Conservation (phyloP, 1,140 invertebrate genomes). For the Drosophila sproati region DNA sequence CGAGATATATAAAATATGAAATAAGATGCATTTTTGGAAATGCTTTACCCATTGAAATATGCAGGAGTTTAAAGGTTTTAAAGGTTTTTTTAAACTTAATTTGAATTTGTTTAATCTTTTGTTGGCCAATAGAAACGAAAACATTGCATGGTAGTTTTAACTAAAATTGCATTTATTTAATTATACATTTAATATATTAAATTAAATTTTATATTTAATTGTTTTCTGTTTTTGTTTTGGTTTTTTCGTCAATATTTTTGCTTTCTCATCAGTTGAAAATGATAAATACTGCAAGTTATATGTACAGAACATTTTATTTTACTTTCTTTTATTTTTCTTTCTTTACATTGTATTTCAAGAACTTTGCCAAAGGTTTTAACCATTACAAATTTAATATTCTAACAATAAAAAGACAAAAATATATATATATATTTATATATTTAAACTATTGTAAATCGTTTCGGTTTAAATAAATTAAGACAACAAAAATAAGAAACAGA, state of each 20-base stretch:
- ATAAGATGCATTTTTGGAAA: no score
- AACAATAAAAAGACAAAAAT: conserved; percentile 24
- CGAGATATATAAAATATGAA: no score
- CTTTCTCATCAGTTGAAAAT: conserved; percentile 55
- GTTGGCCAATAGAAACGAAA: conserved; percentile 2
- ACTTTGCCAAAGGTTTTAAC: conserved; percentile 38
- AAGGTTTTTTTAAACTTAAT: no score
- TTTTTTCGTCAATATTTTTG: conserved; percentile 28
- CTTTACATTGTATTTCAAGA: conserved; percentile 38
- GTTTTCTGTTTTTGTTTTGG: conserved; percentile 32
- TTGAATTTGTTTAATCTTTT: no score
- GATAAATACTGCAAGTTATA: conserved; percentile 80
- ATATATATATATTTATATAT: not conserved
- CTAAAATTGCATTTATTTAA: conserved; percentile 83
- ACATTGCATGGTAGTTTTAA: conserved; percentile 60
- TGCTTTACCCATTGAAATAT: no score
- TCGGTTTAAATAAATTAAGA: conserved; percentile 51
- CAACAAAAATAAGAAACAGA: conserved; percentile 32
- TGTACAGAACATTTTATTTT: conserved; percentile 46
- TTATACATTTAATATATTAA: conserved; percentile 62
- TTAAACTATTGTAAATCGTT: conserved; percentile 1
- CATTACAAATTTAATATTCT: conserved; percentile 17
- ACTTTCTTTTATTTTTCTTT: conserved; percentile 16
- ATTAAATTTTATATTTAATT: conserved; percentile 64
- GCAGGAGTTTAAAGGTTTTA: no score